These are phyloP conservation scores for Polydesmus complanatus DNA, from an alignment of 2,888 invertebrate genomes.

Conservation along the genomic window DNA sequence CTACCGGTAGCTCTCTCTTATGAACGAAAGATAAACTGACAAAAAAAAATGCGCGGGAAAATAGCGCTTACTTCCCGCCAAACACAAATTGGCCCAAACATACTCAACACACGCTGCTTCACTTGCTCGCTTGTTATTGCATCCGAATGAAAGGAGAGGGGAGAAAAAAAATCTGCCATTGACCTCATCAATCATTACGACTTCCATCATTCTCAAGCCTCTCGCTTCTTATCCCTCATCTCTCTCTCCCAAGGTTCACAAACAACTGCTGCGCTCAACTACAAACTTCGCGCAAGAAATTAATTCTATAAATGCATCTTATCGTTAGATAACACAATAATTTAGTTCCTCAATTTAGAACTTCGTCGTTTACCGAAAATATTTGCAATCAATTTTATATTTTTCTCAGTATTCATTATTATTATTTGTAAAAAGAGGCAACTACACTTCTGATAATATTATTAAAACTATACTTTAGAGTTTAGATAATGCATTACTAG, in stretches of 20 bases:
- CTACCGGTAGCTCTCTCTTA: neutral
- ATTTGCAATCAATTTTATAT: neutral
- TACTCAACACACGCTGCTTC: neutral
- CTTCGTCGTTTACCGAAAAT: neutral
- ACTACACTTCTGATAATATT: too few relatives aligned
- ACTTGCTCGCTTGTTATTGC: neutral
- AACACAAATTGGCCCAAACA: neutral
- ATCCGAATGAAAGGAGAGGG: neutral
- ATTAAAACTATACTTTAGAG: too few relatives aligned
- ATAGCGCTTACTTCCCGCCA: neutral
- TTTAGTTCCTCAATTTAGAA: neutral
- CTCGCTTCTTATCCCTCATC: neutral
- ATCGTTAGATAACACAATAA: neutral
- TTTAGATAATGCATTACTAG: too few relatives aligned
- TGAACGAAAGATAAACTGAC: neutral
- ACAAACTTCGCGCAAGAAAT: neutral
- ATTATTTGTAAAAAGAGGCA: too few relatives aligned
- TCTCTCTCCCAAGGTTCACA: neutral
- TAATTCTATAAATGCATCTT: neutral
- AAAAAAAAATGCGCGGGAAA: neutral
- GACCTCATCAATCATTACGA: neutral
- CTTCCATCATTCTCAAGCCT: neutral
- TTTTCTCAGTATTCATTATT: too few relatives aligned
- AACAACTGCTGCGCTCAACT: neutral
- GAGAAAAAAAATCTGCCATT: neutral